phyloP scores from a whole-genome alignment of 1,140 invertebrate species.

The Zophobas morio region DNA sequence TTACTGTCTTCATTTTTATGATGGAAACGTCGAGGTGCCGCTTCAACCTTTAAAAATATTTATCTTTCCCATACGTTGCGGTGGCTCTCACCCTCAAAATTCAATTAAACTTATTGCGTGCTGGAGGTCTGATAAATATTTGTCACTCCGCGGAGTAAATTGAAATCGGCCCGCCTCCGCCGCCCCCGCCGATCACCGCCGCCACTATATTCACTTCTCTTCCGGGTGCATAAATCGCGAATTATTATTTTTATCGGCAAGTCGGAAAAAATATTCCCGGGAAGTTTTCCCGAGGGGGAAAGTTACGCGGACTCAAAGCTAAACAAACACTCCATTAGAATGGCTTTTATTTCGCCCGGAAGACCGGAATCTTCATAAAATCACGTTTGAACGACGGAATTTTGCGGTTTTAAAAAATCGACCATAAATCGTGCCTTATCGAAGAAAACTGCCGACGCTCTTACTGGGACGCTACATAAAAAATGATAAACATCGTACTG shows the following conservation, averaged over 20 bases:
- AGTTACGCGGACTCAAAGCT: background rate
- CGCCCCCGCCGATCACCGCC: background rate
- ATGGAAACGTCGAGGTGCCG: constrained; percentile 27
- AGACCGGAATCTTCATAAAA: background rate
- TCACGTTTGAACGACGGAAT: background rate
- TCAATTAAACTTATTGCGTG: constrained; percentile 40
- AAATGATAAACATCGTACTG: background rate
- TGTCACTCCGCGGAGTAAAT: constrained; percentile 9
- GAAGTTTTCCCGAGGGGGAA: background rate
- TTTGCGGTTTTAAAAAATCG: background rate
- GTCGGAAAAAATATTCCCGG: background rate
- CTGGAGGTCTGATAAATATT: constrained; percentile 27
- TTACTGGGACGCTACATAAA: background rate
- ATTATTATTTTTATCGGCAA: constrained; percentile 4
- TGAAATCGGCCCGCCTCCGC: background rate
- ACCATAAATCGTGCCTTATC: background rate
- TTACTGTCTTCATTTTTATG: constrained; percentile 43
- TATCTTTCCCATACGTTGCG: constrained; percentile 34
- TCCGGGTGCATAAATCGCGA: background rate
- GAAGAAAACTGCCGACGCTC: background rate
- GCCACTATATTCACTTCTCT: background rate
- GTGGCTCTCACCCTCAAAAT: constrained; percentile 13
- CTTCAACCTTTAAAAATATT: constrained; percentile 41
- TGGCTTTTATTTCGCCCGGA: background rate
- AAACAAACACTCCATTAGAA: constrained; percentile 9